A percentile compares a stretch with the other conserved stretches of the same genome.
These are phyloP conservation scores for Buphagus erythrorhynchus DNA, from an alignment of 2,797 vertebrate species.

Conservation along the genomic window DNA sequence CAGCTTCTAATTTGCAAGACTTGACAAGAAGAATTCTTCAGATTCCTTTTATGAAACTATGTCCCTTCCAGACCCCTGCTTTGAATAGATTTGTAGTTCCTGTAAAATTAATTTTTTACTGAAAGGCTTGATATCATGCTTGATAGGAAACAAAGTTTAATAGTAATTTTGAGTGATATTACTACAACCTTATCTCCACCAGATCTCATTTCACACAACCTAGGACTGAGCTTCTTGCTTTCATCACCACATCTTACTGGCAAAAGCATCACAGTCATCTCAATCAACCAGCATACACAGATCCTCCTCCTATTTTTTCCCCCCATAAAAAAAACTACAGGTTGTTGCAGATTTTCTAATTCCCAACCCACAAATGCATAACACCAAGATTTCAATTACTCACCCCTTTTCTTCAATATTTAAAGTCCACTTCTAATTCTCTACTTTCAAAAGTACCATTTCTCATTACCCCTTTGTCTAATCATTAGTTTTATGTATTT, in stretches of 20 bases:
- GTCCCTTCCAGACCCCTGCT: neutral
- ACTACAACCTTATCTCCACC: neutral
- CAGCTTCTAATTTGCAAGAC: neutral
- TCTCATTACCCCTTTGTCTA: neutral
- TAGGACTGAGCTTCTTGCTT: neutral
- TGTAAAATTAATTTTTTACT: neutral
- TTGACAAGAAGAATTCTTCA: neutral
- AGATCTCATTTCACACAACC: neutral
- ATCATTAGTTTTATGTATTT: neutral
- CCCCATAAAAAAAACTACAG: neutral
- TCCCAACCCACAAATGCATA: neutral
- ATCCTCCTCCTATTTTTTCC: neutral
- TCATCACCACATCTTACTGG: neutral
- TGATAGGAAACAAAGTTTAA: neutral
- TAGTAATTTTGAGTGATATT: neutral
- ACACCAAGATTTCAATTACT: neutral
- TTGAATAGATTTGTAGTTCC: neutral
- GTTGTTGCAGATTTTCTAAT: neutral
- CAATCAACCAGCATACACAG: neutral
- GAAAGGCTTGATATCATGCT: neutral
- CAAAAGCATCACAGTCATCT: neutral
- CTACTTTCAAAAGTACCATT: neutral
- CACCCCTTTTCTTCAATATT: neutral
- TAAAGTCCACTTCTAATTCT: neutral
- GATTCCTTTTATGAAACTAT: neutral